phyloP scores from a whole-genome alignment of 2,888 invertebrate species.

The Aplocera efformata region DNA sequence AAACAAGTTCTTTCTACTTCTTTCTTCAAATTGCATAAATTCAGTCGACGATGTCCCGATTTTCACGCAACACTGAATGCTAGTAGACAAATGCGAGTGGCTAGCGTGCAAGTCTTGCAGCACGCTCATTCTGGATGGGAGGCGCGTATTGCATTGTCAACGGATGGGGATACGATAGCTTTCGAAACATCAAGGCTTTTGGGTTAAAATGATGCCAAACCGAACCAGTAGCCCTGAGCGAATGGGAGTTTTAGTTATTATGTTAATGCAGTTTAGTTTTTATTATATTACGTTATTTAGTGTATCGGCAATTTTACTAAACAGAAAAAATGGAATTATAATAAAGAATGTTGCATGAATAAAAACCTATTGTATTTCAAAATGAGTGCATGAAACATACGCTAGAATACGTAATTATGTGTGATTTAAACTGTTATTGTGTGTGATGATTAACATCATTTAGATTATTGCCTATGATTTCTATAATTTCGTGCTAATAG shows the following conservation, averaged over 20 bases:
- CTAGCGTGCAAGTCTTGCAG: constrained; percentile 30
- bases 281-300: no score
- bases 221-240: constrained; percentile 6
- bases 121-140: constrained; percentile 42
- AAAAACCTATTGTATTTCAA: no score
- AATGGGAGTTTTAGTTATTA: constrained; percentile 5
- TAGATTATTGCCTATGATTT: no score
- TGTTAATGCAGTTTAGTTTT: no score
- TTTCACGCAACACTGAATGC: constrained; percentile 67
- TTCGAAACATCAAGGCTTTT: constrained; percentile 27
- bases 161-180: constrained; percentile 23
- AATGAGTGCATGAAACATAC: no score
- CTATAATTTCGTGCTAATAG: no score
- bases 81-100: constrained; percentile 58
- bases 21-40: constrained; percentile 69
- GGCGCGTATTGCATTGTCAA: constrained; percentile 34
- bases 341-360: no score
- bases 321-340: no score
- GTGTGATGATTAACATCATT: no score
- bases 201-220: constrained; percentile 15
- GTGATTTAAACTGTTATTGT: no score
- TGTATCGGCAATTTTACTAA: no score
- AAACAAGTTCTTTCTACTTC: constrained; percentile 60
- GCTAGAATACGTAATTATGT: no score
- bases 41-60: constrained; percentile 66